Conservation (phyloP, 64 coral and sea anemone genomes). For the Acropora yongei region DNA sequence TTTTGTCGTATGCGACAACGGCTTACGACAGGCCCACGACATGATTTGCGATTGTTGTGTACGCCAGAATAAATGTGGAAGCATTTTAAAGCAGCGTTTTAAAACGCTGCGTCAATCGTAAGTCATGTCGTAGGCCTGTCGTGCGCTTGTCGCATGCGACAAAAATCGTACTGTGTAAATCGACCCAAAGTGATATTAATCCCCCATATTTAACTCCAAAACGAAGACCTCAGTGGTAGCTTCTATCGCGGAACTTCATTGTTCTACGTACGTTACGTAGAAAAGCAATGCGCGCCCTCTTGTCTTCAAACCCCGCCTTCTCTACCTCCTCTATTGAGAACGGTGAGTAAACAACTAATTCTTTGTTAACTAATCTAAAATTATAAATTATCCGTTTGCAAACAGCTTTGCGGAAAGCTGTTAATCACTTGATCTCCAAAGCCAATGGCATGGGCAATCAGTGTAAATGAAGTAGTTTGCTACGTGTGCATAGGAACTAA, state of each 20-base stretch:
- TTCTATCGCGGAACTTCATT: neutral
- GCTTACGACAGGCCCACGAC: no score
- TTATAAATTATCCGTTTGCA: neutral
- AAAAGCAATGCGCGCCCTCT: neutral
- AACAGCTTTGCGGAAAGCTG: neutral
- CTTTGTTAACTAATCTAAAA: neutral
- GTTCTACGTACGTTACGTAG: neutral
- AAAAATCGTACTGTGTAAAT: no score
- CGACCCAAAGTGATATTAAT: neutral
- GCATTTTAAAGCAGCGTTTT: no score
- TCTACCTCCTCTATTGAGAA: neutral
- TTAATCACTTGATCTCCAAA: neutral
- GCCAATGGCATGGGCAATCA: neutral
- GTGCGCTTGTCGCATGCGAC: no score
- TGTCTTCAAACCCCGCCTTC: neutral
- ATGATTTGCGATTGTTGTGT: no score
- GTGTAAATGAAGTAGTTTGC: neutral
- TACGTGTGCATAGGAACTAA: neutral
- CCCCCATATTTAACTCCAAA: neutral
- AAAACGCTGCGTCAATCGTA: no score
- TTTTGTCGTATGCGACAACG: no score
- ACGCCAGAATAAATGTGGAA: no score
- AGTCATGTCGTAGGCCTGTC: no score
- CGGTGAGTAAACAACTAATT: neutral
- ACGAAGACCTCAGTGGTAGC: neutral